Percentiles rank a stretch among this genome's conserved stretches.
phyloP scores from a whole-genome alignment of 1,140 invertebrate species.

The Nixonia krombeini region DNA sequence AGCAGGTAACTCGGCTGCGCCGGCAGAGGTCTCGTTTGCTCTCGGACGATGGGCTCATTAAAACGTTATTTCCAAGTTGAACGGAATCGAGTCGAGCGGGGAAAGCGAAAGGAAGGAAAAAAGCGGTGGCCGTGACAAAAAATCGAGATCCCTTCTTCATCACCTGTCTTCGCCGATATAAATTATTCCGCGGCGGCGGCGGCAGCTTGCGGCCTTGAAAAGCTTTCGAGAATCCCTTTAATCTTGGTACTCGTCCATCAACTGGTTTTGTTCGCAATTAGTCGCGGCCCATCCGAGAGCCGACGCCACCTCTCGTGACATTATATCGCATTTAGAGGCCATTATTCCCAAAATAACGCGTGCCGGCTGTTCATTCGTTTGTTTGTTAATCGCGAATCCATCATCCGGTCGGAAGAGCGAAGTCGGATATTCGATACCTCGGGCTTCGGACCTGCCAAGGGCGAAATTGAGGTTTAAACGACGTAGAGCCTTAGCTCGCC shows the following conservation, averaged over 20 bases:
- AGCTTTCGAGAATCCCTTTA: conserved; percentile 21
- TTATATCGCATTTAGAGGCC: no score
- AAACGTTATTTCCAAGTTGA: conserved; percentile 66
- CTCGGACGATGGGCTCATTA: conserved; percentile 62
- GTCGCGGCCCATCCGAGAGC: neutral
- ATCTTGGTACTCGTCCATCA: conserved; percentile 10
- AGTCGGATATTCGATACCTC: conserved; percentile 40
- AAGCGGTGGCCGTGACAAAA: conserved; percentile 10
- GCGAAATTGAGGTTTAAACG: conserved; percentile 52
- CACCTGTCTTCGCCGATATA: conserved; percentile 14
- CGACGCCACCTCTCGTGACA: neutral
- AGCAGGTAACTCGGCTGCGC: no score
- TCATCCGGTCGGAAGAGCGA: no score
- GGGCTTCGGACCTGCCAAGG: conserved; percentile 38
- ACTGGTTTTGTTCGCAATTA: conserved; percentile 3
- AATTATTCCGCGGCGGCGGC: conserved; percentile 13
- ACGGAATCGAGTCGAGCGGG: conserved; percentile 57
- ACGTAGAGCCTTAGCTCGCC: conserved; percentile 27
- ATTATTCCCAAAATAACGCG: no score
- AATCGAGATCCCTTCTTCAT: neutral
- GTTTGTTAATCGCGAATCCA: no score
- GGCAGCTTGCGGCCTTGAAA: conserved; percentile 1
- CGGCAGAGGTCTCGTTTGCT: conserved; percentile 52
- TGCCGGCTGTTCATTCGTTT: no score
- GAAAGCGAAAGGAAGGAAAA: conserved; percentile 48